Conservation (phyloP, 2,113 vertebrate genomes). For the Cichladusa arquata region DNA sequence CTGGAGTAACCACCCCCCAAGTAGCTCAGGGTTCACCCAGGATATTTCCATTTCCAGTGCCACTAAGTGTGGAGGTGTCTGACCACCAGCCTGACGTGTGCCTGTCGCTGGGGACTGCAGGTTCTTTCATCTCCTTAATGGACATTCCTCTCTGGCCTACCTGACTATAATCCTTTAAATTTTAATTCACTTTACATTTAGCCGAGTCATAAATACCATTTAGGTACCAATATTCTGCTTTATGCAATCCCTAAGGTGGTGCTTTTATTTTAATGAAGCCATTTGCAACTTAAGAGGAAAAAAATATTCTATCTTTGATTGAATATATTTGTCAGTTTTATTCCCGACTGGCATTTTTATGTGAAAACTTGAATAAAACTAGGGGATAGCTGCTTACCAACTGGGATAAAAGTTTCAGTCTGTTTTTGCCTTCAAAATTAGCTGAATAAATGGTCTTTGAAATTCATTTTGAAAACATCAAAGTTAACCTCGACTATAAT, state of each 20-base stretch:
- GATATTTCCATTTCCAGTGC: conserved; percentile 73
- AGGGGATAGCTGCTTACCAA: conserved; percentile 78
- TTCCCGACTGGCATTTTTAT: conserved; percentile 93
- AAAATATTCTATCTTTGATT: conserved; percentile 88
- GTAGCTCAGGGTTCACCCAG: conserved; percentile 17
- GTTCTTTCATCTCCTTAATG: conserved; percentile 95
- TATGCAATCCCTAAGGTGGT: conserved; percentile 90
- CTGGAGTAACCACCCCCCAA: conserved; percentile 66
- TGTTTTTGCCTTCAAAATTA: conserved; percentile 75
- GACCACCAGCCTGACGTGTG: conserved; percentile 69
- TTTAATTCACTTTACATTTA: conserved; percentile 99
- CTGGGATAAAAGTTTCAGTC: conserved; percentile 76
- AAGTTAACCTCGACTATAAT: conserved; percentile 65
- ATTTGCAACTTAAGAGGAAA: conserved; percentile 95
- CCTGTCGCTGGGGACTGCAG: conserved; percentile 77
- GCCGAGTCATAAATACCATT: conserved; percentile 97
- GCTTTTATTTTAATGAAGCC: conserved; percentile 99
- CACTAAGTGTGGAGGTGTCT: conserved; percentile 75
- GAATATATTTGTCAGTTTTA: conserved; percentile 93
- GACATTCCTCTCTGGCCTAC: conserved; percentile 90
- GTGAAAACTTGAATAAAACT: conserved; percentile 86
- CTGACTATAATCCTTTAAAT: conserved; percentile 97
- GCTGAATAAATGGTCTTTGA: conserved; percentile 74
- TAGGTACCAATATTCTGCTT: conserved; percentile 91
- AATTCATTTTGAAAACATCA: conserved; percentile 73